phyloP scores from a whole-genome alignment of 1,140 invertebrate genomes.

The Drosophila lacteicornis region DNA sequence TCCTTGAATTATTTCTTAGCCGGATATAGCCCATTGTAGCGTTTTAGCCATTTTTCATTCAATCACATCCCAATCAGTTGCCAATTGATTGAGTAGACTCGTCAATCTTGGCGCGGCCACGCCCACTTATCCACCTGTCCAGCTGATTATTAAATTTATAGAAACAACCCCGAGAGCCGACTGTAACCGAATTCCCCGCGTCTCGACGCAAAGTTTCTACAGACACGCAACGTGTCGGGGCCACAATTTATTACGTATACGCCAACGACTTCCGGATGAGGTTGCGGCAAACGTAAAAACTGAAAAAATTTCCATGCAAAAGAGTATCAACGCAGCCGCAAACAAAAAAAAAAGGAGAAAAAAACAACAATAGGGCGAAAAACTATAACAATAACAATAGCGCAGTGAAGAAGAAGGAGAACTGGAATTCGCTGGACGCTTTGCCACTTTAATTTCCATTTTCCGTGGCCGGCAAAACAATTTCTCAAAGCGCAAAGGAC shows the following conservation, averaged over 20 bases:
- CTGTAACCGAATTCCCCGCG: conserved; percentile 9
- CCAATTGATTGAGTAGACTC: conserved; percentile 29
- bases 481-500: conserved; percentile 52
- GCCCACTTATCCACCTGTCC: conserved; percentile 29
- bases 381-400: conserved; percentile 42
- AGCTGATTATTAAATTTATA: conserved; percentile 37
- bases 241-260: conserved; percentile 77
- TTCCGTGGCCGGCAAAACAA: conserved; percentile 74
- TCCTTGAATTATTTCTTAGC: neutral
- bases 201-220: conserved; percentile 47
- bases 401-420: neutral
- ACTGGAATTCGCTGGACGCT: conserved; percentile 60
- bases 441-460: conserved; percentile 78
- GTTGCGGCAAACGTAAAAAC: conserved; percentile 35
- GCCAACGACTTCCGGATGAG: conserved; percentile 74
- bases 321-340: conserved; percentile 29
- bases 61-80: conserved; percentile 27
- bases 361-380: conserved; percentile 9
- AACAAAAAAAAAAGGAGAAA: neutral
- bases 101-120: conserved; percentile 28
- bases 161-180: conserved; percentile 10
- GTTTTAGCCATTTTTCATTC: neutral
- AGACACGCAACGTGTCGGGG: conserved; percentile 63
- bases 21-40: neutral
- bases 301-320: conserved; percentile 59